phyloP scores from a whole-genome alignment of 2,113 vertebrate genomes.

The Burhinus oedicnemus region DNA sequence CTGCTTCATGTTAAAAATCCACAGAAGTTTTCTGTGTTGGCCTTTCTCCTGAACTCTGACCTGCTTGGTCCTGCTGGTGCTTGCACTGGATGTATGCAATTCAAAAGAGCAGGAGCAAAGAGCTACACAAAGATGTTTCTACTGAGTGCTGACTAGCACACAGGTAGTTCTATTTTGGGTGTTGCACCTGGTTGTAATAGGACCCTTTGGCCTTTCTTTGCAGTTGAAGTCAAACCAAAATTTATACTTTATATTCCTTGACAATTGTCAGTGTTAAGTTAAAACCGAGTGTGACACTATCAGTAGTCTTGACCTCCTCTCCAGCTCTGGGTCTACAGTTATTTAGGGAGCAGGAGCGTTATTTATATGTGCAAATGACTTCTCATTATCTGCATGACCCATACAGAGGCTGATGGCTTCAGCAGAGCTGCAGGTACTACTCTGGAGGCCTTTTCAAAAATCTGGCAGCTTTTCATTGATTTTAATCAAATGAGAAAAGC shows the following conservation, averaged over 20 bases:
- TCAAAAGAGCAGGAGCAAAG: neutral
- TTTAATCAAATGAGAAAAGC: neutral
- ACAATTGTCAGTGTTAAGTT: neutral
- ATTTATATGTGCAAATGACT: neutral
- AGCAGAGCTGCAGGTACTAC: neutral
- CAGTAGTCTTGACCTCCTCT: neutral
- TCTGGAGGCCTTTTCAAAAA: neutral
- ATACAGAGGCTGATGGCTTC: neutral
- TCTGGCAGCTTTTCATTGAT: neutral
- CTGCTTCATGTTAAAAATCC: neutral
- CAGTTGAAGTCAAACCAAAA: neutral
- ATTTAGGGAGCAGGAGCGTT: neutral
- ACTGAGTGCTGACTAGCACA: rapidly evolving
- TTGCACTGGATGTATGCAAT: neutral
- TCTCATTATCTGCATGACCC: neutral
- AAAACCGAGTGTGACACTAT: neutral
- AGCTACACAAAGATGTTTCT: neutral
- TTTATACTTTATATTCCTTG: neutral
- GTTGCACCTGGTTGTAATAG: neutral
- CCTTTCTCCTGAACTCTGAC: neutral
- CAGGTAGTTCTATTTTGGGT: neutral
- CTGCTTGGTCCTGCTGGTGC: neutral
- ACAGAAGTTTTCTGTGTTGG: neutral
- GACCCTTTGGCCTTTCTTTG: neutral
- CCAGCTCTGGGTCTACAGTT: neutral